phyloP scores from a whole-genome alignment of 2,888 invertebrate genomes.

The Habrosyne pyritoides region DNA sequence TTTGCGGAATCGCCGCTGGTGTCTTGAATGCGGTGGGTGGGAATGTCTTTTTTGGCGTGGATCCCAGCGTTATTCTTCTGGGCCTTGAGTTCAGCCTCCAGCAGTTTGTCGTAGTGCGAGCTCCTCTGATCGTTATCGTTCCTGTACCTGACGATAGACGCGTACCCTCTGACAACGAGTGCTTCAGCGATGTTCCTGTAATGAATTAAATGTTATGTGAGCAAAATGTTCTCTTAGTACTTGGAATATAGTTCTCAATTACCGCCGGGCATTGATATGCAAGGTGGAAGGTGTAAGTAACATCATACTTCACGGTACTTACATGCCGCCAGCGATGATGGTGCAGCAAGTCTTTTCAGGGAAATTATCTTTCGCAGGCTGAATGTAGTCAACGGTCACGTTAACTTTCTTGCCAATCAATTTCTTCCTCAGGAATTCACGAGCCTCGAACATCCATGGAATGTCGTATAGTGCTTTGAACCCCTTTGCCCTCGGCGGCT shows the following conservation, averaged over 20 bases:
- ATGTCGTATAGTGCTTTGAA: constrained; percentile 97
- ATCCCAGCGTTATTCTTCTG: constrained; percentile 91
- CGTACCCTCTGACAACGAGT: constrained; percentile 95
- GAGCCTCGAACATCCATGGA: constrained; percentile 99
- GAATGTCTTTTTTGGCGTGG: constrained; percentile 94
- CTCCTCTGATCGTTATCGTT: constrained; percentile 98
- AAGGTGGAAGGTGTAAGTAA: too few species aligned
- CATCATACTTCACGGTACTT: constrained; percentile 37
- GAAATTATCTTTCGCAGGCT: constrained; percentile 95
- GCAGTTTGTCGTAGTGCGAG: constrained; percentile 94
- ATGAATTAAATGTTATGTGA: constrained; percentile 13
- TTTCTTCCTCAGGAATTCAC: constrained; percentile 98
- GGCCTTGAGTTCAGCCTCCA: constrained; percentile 97
- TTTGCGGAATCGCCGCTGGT: constrained; percentile 91
- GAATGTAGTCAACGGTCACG: constrained; percentile 97
- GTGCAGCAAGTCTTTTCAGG: constrained; percentile 98
- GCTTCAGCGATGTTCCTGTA: constrained; percentile 96
- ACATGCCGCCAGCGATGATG: constrained; percentile 87
- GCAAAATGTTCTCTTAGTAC: constrained; percentile 9
- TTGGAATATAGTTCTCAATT: too few species aligned
- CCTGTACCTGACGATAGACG: constrained; percentile 95
- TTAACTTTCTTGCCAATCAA: constrained; percentile 97
- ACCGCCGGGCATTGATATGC: too few species aligned
- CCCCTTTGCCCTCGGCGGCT: constrained; percentile 87
- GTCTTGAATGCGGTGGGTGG: constrained; percentile 93